These are phyloP conservation scores for Tiliacea aurago DNA, from an alignment of 2,888 invertebrate genomes.

Conservation along the genomic window DNA sequence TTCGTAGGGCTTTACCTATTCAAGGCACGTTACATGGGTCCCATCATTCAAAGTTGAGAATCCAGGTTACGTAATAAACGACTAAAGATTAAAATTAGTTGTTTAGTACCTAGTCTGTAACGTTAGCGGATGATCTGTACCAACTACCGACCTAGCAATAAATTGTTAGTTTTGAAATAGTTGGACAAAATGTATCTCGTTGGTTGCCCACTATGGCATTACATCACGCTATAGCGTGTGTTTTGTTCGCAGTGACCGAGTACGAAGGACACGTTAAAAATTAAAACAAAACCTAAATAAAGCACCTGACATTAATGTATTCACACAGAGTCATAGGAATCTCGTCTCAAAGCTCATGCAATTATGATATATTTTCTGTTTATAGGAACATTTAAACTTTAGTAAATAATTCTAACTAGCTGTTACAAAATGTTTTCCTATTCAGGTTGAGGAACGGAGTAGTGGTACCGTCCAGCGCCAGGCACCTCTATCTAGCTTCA, in stretches of 20 bases:
- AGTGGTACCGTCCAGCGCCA: constrained; percentile 67
- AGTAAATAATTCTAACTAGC: constrained; percentile 37
- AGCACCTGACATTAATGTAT: constrained; percentile 38
- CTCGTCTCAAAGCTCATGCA: not conserved
- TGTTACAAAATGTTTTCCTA: constrained; percentile 58
- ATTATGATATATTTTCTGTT: constrained; percentile 39
- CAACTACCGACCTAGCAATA: constrained; percentile 37
- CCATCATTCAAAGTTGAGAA: not conserved
- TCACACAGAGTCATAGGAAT: constrained; percentile 34
- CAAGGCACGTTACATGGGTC: not conserved
- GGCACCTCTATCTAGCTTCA: constrained; percentile 64
- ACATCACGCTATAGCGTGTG: constrained; percentile 70
- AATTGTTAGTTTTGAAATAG: constrained; percentile 44
- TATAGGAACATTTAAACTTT: constrained; percentile 21
- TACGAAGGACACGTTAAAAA: constrained; percentile 64
- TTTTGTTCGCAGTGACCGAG: constrained; percentile 49
- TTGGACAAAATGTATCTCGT: constrained; percentile 44
- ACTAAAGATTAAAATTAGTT: not conserved
- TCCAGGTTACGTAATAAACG: constrained; percentile 8
- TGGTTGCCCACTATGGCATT: constrained; percentile 58
- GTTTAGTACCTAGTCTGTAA: not conserved
- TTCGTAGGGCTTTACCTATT: not conserved
- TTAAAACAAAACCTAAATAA: constrained; percentile 47
- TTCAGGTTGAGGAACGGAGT: constrained; percentile 53
- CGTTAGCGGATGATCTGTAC: constrained; percentile 24